Conservation (phyloP, 2,113 vertebrate genomes). For the Rhizomys pruinosus region DNA sequence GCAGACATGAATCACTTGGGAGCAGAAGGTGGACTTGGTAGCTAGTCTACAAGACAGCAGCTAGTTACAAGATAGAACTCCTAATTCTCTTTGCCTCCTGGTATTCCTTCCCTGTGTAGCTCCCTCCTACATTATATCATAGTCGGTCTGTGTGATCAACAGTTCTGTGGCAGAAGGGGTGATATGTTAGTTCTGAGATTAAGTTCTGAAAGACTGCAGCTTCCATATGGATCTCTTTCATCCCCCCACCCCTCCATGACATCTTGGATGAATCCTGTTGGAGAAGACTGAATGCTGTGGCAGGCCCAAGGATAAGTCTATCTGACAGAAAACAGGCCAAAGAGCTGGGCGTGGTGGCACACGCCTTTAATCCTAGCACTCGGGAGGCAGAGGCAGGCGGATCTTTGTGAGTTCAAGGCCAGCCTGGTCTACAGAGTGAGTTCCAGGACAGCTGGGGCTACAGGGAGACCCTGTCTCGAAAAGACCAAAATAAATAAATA, state of each 20-base stretch:
- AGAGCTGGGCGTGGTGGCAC: not conserved
- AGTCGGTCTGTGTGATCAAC: conserved; percentile 13
- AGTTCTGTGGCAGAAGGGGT: not conserved
- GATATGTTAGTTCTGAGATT: conserved; percentile 24
- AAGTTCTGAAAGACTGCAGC: conserved; percentile 24
- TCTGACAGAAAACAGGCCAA: conserved; percentile 13
- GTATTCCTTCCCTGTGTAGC: not conserved
- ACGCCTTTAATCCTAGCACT: too few species aligned
- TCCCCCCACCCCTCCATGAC: not conserved
- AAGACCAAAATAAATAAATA: too few species aligned
- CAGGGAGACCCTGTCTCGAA: too few species aligned
- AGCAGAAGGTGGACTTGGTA: conserved; percentile 14
- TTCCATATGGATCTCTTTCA: not conserved
- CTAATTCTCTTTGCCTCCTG: not conserved
- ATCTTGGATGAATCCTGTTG: not conserved
- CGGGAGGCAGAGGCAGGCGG: too few species aligned
- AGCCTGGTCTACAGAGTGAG: too few species aligned
- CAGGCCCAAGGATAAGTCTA: not conserved
- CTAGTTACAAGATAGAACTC: not conserved
- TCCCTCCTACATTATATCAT: not conserved
- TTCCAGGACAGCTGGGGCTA: too few species aligned
- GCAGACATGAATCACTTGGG: not conserved
- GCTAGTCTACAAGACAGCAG: not conserved
- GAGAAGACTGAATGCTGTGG: conserved; percentile 22
- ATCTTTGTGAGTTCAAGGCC: too few species aligned